Conservation (phyloP, 1,140 invertebrate genomes). For the Reticulitermes speratus region DNA sequence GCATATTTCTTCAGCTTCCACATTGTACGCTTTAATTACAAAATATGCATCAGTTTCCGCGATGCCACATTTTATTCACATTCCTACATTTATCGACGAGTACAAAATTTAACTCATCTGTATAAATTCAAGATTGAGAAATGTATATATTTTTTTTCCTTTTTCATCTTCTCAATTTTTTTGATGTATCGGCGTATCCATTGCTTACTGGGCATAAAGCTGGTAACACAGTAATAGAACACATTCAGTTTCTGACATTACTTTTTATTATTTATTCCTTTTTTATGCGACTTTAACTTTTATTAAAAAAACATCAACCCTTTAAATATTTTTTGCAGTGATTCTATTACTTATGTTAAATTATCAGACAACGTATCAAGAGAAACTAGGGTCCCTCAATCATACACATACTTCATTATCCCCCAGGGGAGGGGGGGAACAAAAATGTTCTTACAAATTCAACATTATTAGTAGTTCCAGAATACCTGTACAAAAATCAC, state of each 20-base stretch:
- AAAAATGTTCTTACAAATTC: background rate
- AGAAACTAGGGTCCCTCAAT: background rate
- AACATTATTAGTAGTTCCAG: background rate
- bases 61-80: background rate
- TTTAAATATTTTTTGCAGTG: background rate
- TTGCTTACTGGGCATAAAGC: constrained; percentile 10
- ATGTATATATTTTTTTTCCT: background rate
- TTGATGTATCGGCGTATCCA: background rate
- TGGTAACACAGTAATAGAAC: background rate
- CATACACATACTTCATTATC: background rate
- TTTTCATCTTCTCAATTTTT: background rate
- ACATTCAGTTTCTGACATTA: background rate
- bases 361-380: background rate
- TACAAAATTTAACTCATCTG: background rate
- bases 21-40: background rate
- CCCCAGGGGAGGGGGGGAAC: background rate
- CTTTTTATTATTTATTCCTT: background rate
- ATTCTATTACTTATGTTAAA: background rate
- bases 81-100: background rate
- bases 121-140: background rate
- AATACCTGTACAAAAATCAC: background rate
- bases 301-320: constrained; percentile 14
- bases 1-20: background rate
- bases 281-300: background rate
- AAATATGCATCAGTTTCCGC: background rate